Evolutionary conservation across 2,797 vertebrate species (phyloP).

Genomic region (Coendou prehensilis): DNA sequence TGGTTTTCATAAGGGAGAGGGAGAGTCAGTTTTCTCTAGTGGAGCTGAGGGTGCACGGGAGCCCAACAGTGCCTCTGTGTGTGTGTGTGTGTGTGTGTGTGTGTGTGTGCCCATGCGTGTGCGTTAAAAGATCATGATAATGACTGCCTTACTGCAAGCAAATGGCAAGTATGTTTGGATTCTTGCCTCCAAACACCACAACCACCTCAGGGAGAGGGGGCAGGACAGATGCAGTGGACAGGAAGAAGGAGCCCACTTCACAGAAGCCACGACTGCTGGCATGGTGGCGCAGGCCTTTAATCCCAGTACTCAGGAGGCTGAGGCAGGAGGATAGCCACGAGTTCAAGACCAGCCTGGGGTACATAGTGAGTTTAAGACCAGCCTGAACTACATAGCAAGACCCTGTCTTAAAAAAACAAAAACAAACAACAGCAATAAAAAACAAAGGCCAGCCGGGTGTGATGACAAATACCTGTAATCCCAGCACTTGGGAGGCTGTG

Average conservation of each 20-base stretch:
- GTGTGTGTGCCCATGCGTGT: no score
- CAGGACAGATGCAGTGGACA: background rate
- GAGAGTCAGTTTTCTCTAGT: background rate
- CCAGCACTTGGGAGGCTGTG: background rate
- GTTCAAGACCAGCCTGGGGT: background rate
- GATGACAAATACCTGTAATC: background rate
- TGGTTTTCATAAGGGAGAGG: background rate
- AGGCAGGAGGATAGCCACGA: background rate
- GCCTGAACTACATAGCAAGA: background rate
- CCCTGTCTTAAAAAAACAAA: background rate
- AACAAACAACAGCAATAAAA: background rate
- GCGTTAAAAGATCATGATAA: background rate
- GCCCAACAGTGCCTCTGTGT: background rate
- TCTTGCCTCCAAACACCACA: background rate
- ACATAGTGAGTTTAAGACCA: background rate
- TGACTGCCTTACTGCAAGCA: background rate
- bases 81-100: no score
- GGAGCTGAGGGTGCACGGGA: background rate
- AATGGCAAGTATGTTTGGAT: background rate
- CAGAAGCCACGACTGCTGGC: background rate
- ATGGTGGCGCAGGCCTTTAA: background rate
- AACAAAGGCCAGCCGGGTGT: background rate
- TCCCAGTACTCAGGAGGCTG: background rate
- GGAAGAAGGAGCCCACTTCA: background rate
- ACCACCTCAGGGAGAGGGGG: background rate